Percentiles rank a stretch among this genome's conserved stretches.
phyloP scores from a whole-genome alignment of 2,888 invertebrate species.

The Caenorhabditis angaria region DNA sequence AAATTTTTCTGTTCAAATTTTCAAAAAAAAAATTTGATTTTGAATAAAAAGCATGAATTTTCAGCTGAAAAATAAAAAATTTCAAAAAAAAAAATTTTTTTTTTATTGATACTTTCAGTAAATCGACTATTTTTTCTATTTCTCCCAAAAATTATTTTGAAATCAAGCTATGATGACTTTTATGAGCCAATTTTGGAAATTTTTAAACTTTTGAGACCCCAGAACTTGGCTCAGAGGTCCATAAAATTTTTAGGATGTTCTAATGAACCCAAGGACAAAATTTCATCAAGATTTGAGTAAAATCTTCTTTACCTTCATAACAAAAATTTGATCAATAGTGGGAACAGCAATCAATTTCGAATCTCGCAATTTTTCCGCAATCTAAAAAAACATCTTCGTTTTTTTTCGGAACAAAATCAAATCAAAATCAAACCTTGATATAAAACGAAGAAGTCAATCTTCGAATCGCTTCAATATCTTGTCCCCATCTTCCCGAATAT shows the following conservation, averaged over 20 bases:
- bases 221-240: no score
- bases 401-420: neutral
- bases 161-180: no score
- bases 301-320: slow-evolving; percentile 40
- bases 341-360: slow-evolving; percentile 64
- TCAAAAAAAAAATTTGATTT: no score
- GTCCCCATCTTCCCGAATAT: slow-evolving; percentile 92
- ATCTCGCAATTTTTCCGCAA: slow-evolving; percentile 74
- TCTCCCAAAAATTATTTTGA: no score
- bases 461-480: slow-evolving; percentile 83
- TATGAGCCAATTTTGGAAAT: no score
- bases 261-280: no score
- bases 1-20: no score
- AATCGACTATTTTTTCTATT: neutral
- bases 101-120: neutral
- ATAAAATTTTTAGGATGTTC: no score
- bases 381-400: slow-evolving; percentile 14
- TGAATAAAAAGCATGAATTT: no score
- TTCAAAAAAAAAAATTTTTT: slow-evolving; percentile 21
- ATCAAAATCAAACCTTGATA: slow-evolving; percentile 73
- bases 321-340: slow-evolving; percentile 50
- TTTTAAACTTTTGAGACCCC: no score
- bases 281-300: no score
- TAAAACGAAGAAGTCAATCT: slow-evolving; percentile 87
- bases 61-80: no score